phyloP scores from a whole-genome alignment of 1,140 invertebrate species.

The Bombus cullumanus region DNA sequence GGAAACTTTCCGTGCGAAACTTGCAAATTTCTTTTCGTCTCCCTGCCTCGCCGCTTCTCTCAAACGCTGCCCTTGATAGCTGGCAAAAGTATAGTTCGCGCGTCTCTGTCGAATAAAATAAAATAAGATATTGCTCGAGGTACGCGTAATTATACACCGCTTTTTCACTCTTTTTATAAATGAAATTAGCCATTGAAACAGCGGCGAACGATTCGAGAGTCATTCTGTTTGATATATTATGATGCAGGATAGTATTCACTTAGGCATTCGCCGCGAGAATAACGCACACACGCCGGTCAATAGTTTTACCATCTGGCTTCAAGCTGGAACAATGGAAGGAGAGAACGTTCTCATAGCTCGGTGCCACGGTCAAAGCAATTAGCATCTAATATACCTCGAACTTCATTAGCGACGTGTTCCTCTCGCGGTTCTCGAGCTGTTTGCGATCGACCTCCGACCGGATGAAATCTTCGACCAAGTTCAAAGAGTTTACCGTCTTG shows the following conservation, averaged over 20 bases:
- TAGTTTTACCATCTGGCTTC: constrained; percentile 4
- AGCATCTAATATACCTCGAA: constrained; percentile 53
- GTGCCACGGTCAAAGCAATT: constrained; percentile 49
- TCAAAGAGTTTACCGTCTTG: background rate
- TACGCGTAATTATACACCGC: background rate
- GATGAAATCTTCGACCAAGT: background rate
- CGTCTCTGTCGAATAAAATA: no score
- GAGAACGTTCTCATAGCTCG: constrained; percentile 49
- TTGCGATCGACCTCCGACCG: background rate
- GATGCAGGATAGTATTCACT: background rate
- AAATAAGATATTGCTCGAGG: no score
- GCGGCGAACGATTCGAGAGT: background rate
- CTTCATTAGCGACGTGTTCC: constrained; percentile 33
- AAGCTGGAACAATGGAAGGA: constrained; percentile 36
- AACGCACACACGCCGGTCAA: background rate
- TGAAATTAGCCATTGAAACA: background rate
- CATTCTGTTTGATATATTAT: background rate
- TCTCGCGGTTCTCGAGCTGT: constrained; percentile 9
- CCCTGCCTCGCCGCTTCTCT: background rate
- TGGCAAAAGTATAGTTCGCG: constrained; percentile 14
- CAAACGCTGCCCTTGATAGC: background rate
- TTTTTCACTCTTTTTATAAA: background rate
- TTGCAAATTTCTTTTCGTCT: constrained; percentile 62
- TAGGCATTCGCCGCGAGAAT: background rate
- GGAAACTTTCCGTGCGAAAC: constrained; percentile 62